These are phyloP conservation scores for Olivierus martensii DNA, from an alignment of 1,140 invertebrate species.

Conservation along the genomic window DNA sequence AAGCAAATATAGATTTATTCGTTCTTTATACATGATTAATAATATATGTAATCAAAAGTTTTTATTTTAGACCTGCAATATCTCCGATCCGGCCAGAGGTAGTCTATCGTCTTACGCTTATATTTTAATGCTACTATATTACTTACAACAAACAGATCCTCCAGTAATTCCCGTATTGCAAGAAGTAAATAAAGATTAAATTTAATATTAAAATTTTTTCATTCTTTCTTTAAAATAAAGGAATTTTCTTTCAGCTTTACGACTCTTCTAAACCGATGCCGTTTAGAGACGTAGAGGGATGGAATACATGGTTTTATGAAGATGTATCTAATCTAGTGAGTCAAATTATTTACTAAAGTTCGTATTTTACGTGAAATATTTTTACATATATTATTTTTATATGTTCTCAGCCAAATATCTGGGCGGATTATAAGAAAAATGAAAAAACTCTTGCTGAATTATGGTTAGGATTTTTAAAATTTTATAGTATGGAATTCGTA, in stretches of 20 bases:
- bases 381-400: not conserved
- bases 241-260: not conserved
- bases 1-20: not conserved
- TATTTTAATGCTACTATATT: slow-evolving; percentile 45
- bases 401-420: not conserved
- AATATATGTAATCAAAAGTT: not conserved
- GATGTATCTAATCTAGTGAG: not conserved
- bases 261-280: not conserved
- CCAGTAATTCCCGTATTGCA: slow-evolving; percentile 47
- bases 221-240: too few relatives aligned
- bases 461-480: slow-evolving; percentile 34
- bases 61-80: slow-evolving; percentile 35
- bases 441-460: slow-evolving; percentile 27
- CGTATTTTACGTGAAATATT: not conserved
- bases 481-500: slow-evolving; percentile 33
- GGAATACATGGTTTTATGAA: not conserved
- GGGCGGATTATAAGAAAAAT: slow-evolving; percentile 18
- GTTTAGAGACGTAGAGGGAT: not conserved
- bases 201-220: too few relatives aligned
- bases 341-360: not conserved
- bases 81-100: slow-evolving; percentile 46
- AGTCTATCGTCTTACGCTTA: slow-evolving; percentile 50
- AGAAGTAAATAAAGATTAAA: slow-evolving; percentile 25
- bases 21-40: not conserved
- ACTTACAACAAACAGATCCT: slow-evolving; percentile 41